Evolutionary conservation across 2,888 invertebrate species (phyloP), one percentile per base, ranked within the genome.

Genomic region (Drosophila formosana): DNA sequence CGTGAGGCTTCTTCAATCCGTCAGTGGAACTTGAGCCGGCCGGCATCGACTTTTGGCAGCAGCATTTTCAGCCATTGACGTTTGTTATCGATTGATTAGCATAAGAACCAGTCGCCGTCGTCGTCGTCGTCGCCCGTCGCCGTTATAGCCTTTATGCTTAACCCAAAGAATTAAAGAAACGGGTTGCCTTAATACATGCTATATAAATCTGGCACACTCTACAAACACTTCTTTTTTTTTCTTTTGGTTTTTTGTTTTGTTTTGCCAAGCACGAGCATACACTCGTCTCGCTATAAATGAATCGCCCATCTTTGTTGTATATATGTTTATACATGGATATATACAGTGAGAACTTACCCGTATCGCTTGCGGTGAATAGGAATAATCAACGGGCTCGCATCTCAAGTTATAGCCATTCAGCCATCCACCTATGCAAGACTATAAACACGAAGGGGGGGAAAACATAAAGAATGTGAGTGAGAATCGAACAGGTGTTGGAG

Each of bases 341-440:
- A 18, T 18, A 2, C 39, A 26, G 53, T 53, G n/a, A 28, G 4
- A 41, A 90, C 94, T 94, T 93, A 96, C 96, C 92, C 96, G 94
- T 85, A 96, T 66, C 18, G 96, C 96, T 61, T 93, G 88, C 0
- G 96, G 95, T 66, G 93, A 92, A 57, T 92, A 92, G 4, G 96
- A 95, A 91, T 96, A 97, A 91, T 97, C 96, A 23, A 97, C 96
- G 7, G 96, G 96, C 90, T 97, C 95, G 91, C 97, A 97, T 81
- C 94, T 94, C 64, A 95, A 94, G 85, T 94, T 96, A 91, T 97
- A 97, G 13, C 94, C 94, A 57, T 93, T 94, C 61, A 95, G 93
- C 96, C 97, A 97, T 34, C 96, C 96, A 9, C 93, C 92, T 57
- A 93, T 88, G 75, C 94, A 92, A 75, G 93, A 93, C 94, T 94